These are phyloP conservation scores for Epinotia bilunana DNA, from an alignment of 2,888 invertebrate genomes.

Conservation along the genomic window DNA sequence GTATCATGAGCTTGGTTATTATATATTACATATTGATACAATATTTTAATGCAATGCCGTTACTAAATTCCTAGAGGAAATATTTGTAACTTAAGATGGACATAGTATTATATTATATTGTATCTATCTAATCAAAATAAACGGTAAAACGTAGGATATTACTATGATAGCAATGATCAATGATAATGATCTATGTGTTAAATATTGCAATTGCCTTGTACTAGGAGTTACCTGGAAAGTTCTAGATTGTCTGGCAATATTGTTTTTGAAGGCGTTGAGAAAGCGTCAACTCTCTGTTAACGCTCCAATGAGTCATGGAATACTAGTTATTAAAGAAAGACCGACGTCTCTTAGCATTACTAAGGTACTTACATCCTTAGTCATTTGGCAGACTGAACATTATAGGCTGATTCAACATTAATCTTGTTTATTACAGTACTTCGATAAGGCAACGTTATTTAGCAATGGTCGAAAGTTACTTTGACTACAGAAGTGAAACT, in stretches of 20 bases:
- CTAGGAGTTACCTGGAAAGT: conserved; percentile 33
- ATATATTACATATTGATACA: no score
- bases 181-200: not conserved
- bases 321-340: conserved; percentile 8
- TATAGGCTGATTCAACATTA: not conserved
- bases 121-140: no score
- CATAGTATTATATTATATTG: no score
- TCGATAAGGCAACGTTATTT: conserved; percentile 1
- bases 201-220: conserved; percentile 15
- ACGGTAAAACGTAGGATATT: no score
- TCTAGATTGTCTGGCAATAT: conserved; percentile 14
- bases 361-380: not conserved
- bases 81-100: no score
- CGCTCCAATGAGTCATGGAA: conserved; percentile 15
- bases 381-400: not conserved
- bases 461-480: not conserved
- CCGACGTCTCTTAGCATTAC: not conserved
- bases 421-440: not conserved
- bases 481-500: not conserved
- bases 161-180: conserved; percentile 10
- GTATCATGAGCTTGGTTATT: no score
- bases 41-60: no score
- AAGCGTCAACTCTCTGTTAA: conserved; percentile 14
- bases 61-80: no score
- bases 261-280: conserved; percentile 22